These are phyloP conservation scores for Acronicta alni DNA, from an alignment of 2,888 invertebrate species.

Conservation along the genomic window DNA sequence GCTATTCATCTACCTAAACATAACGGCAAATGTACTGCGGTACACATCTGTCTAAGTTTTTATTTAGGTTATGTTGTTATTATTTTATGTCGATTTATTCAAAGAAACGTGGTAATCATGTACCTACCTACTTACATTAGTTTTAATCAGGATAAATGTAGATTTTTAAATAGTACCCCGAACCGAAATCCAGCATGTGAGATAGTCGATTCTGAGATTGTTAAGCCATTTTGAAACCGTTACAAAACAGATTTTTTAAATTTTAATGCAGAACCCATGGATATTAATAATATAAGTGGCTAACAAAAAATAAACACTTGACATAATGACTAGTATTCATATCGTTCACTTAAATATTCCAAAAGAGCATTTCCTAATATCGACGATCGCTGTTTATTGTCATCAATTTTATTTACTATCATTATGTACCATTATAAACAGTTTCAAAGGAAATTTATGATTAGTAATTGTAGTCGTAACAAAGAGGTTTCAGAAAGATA, in stretches of 20 bases:
- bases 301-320: constrained; percentile 12
- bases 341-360: constrained; percentile 58
- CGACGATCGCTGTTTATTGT: constrained; percentile 60
- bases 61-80: too few species aligned
- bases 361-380: constrained; percentile 63
- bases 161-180: too few species aligned
- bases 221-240: background rate
- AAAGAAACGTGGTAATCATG: too few species aligned
- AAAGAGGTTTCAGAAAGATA: constrained; percentile 38
- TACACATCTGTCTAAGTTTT: too few species aligned
- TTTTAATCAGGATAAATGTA: too few species aligned
- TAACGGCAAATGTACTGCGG: too few species aligned
- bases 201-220: too few species aligned
- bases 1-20: too few species aligned
- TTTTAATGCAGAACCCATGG: constrained; percentile 31
- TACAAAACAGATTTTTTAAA: background rate
- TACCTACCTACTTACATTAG: too few species aligned
- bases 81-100: too few species aligned
- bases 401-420: constrained; percentile 51
- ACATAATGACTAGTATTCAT: constrained; percentile 13
- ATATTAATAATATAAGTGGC: background rate
- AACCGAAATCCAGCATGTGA: too few species aligned
- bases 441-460: constrained; percentile 72
- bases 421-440: constrained; percentile 52
- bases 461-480: constrained; percentile 53